Evolutionary conservation across 2,797 vertebrate genomes (phyloP).

Genomic region (Phataginus tricuspis): DNA sequence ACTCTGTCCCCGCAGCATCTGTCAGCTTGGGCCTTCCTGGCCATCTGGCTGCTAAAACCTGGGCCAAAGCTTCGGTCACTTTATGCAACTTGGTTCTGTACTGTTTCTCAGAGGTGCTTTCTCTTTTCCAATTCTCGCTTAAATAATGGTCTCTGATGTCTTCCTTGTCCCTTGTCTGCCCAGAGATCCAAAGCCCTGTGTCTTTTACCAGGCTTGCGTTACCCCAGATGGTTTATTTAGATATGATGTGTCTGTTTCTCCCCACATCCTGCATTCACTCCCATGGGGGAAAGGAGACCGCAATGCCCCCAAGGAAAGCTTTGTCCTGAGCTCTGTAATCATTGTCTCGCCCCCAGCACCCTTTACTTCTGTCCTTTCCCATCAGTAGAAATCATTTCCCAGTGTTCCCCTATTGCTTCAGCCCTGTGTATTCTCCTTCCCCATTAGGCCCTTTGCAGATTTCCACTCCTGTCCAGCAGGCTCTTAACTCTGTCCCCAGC

Average conservation of each 20-base stretch:
- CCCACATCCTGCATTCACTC: not conserved
- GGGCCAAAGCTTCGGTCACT: constrained; percentile 54
- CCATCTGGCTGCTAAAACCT: not conserved
- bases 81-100: constrained; percentile 30
- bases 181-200: constrained; percentile 15
- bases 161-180: constrained; percentile 46
- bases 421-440: constrained; percentile 20
- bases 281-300: constrained; percentile 45
- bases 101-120: constrained; percentile 67
- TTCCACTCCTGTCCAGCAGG: constrained; percentile 60
- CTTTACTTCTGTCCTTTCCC: constrained; percentile 14
- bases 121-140: constrained; percentile 54
- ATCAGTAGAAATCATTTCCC: not conserved
- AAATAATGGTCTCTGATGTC: not conserved
- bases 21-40: constrained; percentile 29
- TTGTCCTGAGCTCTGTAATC: constrained; percentile 18
- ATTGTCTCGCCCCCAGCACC: not conserved
- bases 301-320: constrained; percentile 1
- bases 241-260: not conserved
- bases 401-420: constrained; percentile 35
- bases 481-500: constrained; percentile 69
- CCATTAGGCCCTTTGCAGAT: constrained; percentile 44
- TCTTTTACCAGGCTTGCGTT: constrained; percentile 16
- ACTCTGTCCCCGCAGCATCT: not conserved
- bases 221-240: not conserved